phyloP scores from a whole-genome alignment of 2,113 vertebrate genomes.

The Osmerus mordax region DNA sequence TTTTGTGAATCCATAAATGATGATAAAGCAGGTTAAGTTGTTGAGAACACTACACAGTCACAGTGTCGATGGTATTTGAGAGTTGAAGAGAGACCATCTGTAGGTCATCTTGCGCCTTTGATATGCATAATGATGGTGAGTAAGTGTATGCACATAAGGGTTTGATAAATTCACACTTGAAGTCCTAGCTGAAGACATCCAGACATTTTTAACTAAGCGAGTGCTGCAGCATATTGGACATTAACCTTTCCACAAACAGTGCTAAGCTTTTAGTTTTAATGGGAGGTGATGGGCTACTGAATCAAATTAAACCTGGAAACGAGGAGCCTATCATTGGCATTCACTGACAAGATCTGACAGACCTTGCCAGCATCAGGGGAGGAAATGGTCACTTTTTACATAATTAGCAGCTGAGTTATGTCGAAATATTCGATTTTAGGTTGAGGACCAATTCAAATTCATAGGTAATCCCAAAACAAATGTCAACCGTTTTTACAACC shows the following conservation, averaged over 20 bases:
- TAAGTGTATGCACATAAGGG: constrained; percentile 30
- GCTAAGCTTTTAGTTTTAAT: constrained; percentile 49
- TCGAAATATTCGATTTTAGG: constrained; percentile 29
- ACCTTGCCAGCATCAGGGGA: constrained; percentile 18
- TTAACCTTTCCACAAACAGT: constrained; percentile 55
- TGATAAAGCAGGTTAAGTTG: constrained; percentile 33
- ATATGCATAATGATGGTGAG: constrained; percentile 26
- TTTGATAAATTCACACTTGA: constrained; percentile 36
- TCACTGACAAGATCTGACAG: constrained; percentile 26
- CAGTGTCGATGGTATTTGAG: constrained; percentile 53
- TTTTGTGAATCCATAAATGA: constrained; percentile 37
- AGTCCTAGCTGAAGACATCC: constrained; percentile 43
- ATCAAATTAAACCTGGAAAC: constrained; percentile 34
- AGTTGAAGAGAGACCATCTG: constrained; percentile 31
- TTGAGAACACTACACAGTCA: constrained; percentile 46
- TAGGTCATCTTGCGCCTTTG: constrained; percentile 2
- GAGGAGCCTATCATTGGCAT: constrained; percentile 19
- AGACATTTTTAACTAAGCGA: constrained; percentile 45
- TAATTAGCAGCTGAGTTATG: constrained; percentile 26
- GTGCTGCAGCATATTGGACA: constrained; percentile 39
- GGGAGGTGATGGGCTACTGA: constrained; percentile 30
- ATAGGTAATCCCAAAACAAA: constrained; percentile 33
- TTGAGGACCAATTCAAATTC: constrained; percentile 29
- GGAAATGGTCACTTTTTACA: constrained; percentile 44
- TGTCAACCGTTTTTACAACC: constrained; percentile 18